phyloP scores from a whole-genome alignment of 2,888 invertebrate genomes.

The Platycheirus albimanus region DNA sequence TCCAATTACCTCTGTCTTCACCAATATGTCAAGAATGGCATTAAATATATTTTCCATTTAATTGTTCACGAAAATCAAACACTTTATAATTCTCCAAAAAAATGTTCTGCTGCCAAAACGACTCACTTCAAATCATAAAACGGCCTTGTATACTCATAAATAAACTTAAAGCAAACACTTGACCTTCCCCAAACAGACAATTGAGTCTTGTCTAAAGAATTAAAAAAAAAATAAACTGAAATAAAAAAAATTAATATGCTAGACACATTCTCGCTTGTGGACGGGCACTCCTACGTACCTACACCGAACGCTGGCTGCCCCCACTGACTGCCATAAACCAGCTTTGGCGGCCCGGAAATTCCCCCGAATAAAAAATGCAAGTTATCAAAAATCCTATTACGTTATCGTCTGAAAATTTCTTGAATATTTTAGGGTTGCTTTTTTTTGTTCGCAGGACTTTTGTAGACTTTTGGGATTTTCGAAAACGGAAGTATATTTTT shows the following conservation, averaged over 20 bases:
- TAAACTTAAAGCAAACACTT: constrained; percentile 38
- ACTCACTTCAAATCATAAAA: constrained; percentile 23
- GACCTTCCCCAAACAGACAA: constrained; percentile 61
- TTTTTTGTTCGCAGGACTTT: too few relatives aligned
- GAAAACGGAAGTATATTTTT: constrained; percentile 5
- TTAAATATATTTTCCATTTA: too few relatives aligned
- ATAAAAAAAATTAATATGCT: constrained; percentile 30
- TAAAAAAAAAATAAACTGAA: too few relatives aligned
- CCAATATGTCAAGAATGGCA: too few relatives aligned
- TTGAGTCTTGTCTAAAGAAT: constrained; percentile 11
- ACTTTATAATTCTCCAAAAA: background rate
- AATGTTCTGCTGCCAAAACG: background rate
- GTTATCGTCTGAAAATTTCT: constrained; percentile 65
- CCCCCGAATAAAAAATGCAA: constrained; percentile 18
- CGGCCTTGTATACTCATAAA: constrained; percentile 21
- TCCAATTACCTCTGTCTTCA: too few relatives aligned
- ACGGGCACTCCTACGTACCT: constrained; percentile 33
- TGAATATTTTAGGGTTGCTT: too few relatives aligned
- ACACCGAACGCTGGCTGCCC: too few relatives aligned
- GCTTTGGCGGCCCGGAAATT: constrained; percentile 25
- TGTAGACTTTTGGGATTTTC: background rate
- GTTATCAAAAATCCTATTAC: constrained; percentile 57
- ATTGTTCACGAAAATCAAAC: too few relatives aligned
- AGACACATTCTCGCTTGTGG: constrained; percentile 19
- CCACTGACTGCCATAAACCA: too few relatives aligned